Percentiles rank a stretch among this genome's conserved stretches.
phyloP scores from a whole-genome alignment of 2,797 vertebrate species.

The Oryzias sinensis region DNA sequence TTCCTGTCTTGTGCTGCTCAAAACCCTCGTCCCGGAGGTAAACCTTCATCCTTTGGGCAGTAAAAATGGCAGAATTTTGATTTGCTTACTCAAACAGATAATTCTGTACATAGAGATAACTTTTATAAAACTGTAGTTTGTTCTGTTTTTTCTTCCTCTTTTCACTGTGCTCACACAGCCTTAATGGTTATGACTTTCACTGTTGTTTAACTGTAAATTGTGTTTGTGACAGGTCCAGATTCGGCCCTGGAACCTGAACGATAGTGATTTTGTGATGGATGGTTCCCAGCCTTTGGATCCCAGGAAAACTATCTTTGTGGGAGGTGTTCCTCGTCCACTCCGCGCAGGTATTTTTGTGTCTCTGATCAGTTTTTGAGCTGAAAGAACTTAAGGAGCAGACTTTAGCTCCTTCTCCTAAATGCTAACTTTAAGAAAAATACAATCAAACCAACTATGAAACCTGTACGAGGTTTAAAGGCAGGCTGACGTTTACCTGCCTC shows the following conservation, averaged over 20 bases:
- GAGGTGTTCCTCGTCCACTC: constrained; percentile 95
- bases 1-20: no score
- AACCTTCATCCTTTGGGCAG: no score
- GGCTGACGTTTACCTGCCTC: background rate
- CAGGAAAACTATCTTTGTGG: constrained; percentile 98
- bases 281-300: constrained; percentile 98
- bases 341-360: constrained; percentile 84
- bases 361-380: no score
- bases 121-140: background rate
- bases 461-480: no score
- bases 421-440: constrained; percentile 4
- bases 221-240: constrained; percentile 89
- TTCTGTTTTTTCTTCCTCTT: no score
- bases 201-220: constrained; percentile 8
- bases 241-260: constrained; percentile 98
- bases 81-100: no score
- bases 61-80: no score
- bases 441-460: no score
- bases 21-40: no score
- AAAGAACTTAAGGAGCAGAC: no score
- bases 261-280: constrained; percentile 99
- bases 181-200: no score
- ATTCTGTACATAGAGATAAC: background rate
- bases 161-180: no score
- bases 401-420: background rate